A percentile compares a stretch with the other conserved stretches of the same genome.
phyloP scores from a whole-genome alignment of 2,113 vertebrate genomes.

The Corynorhinus townsendii region DNA sequence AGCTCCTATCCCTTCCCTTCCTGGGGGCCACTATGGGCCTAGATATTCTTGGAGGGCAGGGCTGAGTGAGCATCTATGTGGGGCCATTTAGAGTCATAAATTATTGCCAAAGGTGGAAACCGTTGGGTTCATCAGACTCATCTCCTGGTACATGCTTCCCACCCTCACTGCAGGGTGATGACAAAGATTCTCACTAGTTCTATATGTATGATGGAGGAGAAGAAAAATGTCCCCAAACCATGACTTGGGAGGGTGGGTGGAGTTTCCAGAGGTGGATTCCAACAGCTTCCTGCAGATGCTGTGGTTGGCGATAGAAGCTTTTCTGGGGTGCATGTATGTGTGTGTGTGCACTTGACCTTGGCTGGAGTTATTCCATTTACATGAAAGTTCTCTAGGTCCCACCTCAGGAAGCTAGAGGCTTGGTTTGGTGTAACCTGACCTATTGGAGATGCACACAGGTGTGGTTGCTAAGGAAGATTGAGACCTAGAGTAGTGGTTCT shows the following conservation, averaged over 20 bases:
- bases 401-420: not conserved
- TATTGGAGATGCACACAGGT: not conserved
- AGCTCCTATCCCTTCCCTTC: not conserved
- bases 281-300: not conserved
- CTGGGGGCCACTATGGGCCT: not conserved
- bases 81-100: not conserved
- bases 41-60: not conserved
- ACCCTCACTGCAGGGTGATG: not conserved
- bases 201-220: not conserved
- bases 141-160: not conserved
- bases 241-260: not conserved
- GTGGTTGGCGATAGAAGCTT: not conserved
- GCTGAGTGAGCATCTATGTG: not conserved
- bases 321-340: no score
- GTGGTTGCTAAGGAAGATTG: not conserved
- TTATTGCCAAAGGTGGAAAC: not conserved
- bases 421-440: not conserved
- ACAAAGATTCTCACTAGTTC: not conserved
- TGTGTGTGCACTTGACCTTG: not conserved
- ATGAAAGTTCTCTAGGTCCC: not conserved
- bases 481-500: not conserved
- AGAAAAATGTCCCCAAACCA: not conserved
- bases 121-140: not conserved
- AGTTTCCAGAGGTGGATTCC: not conserved
- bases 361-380: not conserved